Conservation (phyloP, 2,113 vertebrate genomes). For the Terrapene triunguis region DNA sequence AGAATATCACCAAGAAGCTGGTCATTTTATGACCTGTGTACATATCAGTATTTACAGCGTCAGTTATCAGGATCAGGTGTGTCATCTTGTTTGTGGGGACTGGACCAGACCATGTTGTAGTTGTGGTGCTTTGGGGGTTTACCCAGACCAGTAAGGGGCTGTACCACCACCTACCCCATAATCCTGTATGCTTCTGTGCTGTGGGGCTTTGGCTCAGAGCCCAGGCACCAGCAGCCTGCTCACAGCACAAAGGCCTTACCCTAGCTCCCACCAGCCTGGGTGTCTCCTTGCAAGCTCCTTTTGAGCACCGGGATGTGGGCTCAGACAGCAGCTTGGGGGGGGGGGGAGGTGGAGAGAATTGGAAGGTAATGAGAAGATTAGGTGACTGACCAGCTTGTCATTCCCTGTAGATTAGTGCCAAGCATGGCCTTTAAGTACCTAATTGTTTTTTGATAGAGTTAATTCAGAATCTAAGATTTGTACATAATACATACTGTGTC, state of each 20-base stretch:
- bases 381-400: not conserved
- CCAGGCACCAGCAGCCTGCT: not conserved
- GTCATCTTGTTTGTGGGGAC: not conserved
- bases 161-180: too few species aligned
- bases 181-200: too few species aligned
- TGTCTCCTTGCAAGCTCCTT: not conserved
- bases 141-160: too few species aligned
- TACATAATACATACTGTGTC: not conserved
- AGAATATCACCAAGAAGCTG: not conserved
- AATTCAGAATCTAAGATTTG: not conserved
- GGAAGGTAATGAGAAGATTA: not conserved
- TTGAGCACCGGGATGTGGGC: not conserved
- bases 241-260: not conserved
- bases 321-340: not conserved
- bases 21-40: not conserved
- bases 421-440: not conserved
- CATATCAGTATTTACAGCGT: not conserved
- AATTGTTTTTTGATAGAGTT: not conserved
- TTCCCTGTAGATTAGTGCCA: not conserved
- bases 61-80: not conserved
- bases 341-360: fast-evolving
- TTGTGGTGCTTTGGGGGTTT: not conserved
- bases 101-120: not conserved
- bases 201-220: not conserved
- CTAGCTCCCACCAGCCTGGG: not conserved